Base-by-base conservation (phyloP, 2,888 invertebrate species). In the Thereva nobilitata region DNA sequence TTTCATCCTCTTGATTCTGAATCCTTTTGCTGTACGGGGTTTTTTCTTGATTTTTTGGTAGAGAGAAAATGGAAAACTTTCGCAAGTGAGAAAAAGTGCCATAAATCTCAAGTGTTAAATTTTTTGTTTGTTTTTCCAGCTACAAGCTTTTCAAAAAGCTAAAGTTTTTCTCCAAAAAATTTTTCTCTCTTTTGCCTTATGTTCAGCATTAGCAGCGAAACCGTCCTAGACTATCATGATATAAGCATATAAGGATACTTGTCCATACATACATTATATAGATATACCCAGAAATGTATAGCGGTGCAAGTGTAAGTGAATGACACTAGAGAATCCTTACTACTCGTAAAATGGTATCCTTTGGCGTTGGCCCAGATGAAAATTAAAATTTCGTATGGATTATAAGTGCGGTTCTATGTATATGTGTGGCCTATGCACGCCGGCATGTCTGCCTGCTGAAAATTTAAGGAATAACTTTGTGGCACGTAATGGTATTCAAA, bases 71-170 rank as follows among this genome's bases (percentile, higher is more conserved):
- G 61, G 61, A 61, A 61, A 61, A 61, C 61, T 61, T 61, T 61
- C 61, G 61, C 50, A 61, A 61, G 61, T 61, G 61, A 64, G 53
- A 64, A 64, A 64, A 64, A 64, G 52, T 53, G 53, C 64, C 53
- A 64, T 64, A 64, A 64, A 64, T 64, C 64, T 64, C 64, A 64
- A 64, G 64, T 64, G 53, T 53, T 64, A 53, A 64, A 53, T 64
- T 64, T 64, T 42, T 64, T 64, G 23, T 23, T 64, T 52, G 44
- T 50, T 50, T 53, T 64, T 64, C 53, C 53, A 53, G 52, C 64
- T 64, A 44, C 44, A 50, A 35, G 52, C 53, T 49, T 44, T 64
- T 64, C 61, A 50, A 23, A 23, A 61, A 61, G 61, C 41, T 40
- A 61, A 61, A 61, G 9, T 61, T 61, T 61, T 61, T 50, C 50